phyloP scores from a whole-genome alignment of 2,113 vertebrate genomes.

The Urocolius indicus region DNA sequence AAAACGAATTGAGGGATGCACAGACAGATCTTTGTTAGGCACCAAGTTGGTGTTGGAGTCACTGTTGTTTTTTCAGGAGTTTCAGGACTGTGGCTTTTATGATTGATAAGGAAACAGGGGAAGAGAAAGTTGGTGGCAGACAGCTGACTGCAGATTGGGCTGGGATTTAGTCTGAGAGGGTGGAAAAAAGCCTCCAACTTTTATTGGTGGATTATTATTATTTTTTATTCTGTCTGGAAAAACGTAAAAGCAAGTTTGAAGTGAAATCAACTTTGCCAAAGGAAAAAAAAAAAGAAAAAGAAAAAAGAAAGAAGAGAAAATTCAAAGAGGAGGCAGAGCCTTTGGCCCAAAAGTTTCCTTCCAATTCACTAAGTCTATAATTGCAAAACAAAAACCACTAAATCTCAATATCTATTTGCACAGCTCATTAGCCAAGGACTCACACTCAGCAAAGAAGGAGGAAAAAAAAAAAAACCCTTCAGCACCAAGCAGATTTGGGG shows the following conservation, averaged over 20 bases:
- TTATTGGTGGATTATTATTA: background rate
- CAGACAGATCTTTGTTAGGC: background rate
- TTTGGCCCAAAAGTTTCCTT: constrained; percentile 68
- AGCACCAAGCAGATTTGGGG: constrained; percentile 54
- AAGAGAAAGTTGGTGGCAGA: background rate
- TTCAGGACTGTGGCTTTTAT: background rate
- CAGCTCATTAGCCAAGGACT: constrained; percentile 76
- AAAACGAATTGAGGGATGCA: background rate
- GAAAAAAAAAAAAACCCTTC: background rate
- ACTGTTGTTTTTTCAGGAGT: background rate
- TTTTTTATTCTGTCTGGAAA: background rate
- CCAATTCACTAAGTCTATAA: constrained; percentile 64
- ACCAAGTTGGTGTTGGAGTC: background rate
- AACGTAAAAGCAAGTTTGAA: constrained; percentile 10
- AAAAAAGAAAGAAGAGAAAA: background rate
- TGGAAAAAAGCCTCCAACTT: background rate
- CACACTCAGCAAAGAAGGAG: constrained; percentile 64
- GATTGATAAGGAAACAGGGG: background rate
- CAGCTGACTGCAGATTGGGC: background rate
- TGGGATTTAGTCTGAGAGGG: background rate
- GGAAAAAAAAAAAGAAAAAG: background rate
- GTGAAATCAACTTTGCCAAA: constrained; percentile 3
- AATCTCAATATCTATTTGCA: constrained; percentile 75
- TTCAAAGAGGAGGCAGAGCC: constrained; percentile 33
- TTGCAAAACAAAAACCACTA: constrained; percentile 69